phyloP scores from a whole-genome alignment of 2,888 invertebrate genomes.

The Tetragnatha montana region DNA sequence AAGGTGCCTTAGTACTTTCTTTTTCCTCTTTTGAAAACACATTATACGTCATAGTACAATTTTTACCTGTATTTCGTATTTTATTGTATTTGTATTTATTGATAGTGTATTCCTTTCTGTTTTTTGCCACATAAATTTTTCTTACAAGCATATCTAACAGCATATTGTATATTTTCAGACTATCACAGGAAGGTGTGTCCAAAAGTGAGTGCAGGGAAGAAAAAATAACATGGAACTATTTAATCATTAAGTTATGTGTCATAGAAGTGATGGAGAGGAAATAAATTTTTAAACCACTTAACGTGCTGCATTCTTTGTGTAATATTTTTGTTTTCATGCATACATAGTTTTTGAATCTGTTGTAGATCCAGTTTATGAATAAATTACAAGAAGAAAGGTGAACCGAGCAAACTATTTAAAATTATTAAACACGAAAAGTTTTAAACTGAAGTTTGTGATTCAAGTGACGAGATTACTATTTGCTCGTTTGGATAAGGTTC shows the following conservation, averaged over 20 bases:
- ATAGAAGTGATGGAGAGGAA: not conserved
- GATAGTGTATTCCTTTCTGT: not conserved
- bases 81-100: not conserved
- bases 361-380: no score
- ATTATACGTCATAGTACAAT: not conserved
- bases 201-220: slow-evolving; percentile 1
- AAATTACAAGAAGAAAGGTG: no score
- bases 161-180: slow-evolving; percentile 12
- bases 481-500: no score
- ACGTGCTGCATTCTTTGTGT: no score
- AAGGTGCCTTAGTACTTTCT: not conserved
- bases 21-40: not conserved
- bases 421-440: no score
- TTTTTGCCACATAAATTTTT: no score
- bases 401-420: no score
- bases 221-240: not conserved
- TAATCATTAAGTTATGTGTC: not conserved
- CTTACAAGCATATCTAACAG: no score
- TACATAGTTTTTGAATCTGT: no score
- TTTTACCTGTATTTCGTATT: not conserved
- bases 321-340: no score
- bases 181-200: slow-evolving; percentile 22
- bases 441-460: no score
- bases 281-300: not conserved
- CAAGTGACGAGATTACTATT: no score